phyloP scores from a whole-genome alignment of 2,113 vertebrate genomes.

The Brachypteracias leptosomus region DNA sequence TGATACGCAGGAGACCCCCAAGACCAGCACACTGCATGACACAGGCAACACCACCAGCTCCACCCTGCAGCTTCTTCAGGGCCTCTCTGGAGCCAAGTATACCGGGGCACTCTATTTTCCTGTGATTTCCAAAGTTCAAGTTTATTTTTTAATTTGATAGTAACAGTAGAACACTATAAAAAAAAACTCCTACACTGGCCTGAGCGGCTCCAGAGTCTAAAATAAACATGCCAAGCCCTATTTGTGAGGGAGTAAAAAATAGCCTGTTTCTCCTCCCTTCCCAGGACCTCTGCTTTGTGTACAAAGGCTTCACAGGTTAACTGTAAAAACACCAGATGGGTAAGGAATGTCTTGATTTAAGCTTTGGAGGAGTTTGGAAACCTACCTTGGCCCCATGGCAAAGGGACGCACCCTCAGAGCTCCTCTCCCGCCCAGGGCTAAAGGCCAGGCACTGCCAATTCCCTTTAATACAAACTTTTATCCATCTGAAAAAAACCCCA shows the following conservation, averaged over 20 bases:
- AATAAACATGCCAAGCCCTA: slow-evolving; percentile 65
- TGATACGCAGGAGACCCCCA: neutral
- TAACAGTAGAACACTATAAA: slow-evolving; percentile 46
- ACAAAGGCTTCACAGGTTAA: slow-evolving; percentile 52
- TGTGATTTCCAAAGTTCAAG: slow-evolving; percentile 9
- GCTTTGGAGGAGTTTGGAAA: neutral
- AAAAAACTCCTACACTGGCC: slow-evolving; percentile 31
- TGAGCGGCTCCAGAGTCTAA: slow-evolving; percentile 27
- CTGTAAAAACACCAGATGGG: slow-evolving; percentile 6
- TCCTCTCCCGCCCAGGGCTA: neutral
- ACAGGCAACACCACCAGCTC: neutral
- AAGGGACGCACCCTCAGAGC: neutral
- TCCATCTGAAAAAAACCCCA: neutral
- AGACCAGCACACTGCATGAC: accelerated
- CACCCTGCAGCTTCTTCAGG: neutral
- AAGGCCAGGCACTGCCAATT: neutral
- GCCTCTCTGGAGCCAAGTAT: neutral
- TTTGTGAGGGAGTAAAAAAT: slow-evolving; percentile 73
- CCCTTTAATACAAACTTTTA: slow-evolving; percentile 37
- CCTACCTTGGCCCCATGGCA: accelerated
- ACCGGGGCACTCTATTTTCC: neutral
- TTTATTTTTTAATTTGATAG: slow-evolving; percentile 42
- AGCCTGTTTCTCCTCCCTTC: slow-evolving; percentile 67
- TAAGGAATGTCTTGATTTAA: neutral
- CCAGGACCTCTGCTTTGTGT: slow-evolving; percentile 36